A percentile compares a stretch with the other conserved stretches of the same genome.
These are phyloP conservation scores for Gobio gobio DNA, from an alignment of 2,113 vertebrate species.

Conservation along the genomic window DNA sequence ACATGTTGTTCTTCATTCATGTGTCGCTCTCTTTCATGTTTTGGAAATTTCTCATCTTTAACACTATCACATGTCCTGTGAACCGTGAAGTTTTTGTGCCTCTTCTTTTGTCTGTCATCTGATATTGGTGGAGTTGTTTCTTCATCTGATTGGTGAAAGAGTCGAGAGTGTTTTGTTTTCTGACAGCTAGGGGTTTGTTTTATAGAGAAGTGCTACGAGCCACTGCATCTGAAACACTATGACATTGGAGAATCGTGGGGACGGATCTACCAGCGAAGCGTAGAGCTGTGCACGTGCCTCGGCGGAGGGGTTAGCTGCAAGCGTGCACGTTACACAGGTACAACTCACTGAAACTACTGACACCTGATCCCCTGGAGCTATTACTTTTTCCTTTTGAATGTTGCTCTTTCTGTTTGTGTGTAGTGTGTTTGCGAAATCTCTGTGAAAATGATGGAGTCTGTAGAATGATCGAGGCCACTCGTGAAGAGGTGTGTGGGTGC, in stretches of 20 bases:
- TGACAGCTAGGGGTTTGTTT: slow-evolving; percentile 14
- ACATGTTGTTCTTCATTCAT: neutral
- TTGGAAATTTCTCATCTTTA: neutral
- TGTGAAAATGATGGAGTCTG: slow-evolving; percentile 87
- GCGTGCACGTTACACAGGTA: slow-evolving; percentile 78
- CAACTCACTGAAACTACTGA: slow-evolving; percentile 5
- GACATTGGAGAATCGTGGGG: slow-evolving; percentile 83
- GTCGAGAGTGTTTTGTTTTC: neutral
- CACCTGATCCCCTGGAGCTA: neutral
- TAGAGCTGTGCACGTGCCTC: slow-evolving; percentile 83
- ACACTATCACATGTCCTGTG: slow-evolving; percentile 1
- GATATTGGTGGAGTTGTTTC: neutral
- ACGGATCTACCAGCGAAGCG: slow-evolving; percentile 78
- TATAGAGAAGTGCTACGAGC: slow-evolving; percentile 89
- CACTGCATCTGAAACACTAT: slow-evolving; percentile 80
- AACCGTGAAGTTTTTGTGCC: neutral
- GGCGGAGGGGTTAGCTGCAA: slow-evolving; percentile 68
- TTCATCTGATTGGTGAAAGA: neutral
- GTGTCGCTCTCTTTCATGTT: neutral
- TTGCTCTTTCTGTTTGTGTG: slow-evolving; percentile 39
- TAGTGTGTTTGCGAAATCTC: slow-evolving; percentile 81
- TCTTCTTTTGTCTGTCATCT: neutral
- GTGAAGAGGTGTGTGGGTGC: slow-evolving; percentile 82
- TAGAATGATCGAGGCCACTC: slow-evolving; percentile 74
- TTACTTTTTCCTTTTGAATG: neutral